Evolutionary conservation across 2,797 vertebrate genomes (phyloP).

Genomic region (Sphaeramia orbicularis): DNA sequence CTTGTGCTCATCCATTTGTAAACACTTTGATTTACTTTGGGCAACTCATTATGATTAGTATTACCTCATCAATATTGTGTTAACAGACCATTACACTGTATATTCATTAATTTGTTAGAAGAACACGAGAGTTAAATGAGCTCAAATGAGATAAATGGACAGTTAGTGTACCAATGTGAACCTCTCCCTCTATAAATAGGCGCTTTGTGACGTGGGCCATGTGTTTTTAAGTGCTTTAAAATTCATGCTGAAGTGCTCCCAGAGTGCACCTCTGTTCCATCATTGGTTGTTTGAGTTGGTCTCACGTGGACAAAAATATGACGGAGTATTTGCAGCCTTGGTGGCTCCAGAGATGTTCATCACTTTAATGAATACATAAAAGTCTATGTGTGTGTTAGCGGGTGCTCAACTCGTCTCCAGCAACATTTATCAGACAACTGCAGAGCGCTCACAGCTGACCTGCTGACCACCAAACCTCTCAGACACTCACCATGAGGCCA

Average conservation of each 20-base stretch:
- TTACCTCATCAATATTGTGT: constrained; percentile 59
- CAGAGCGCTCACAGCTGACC: constrained; percentile 53
- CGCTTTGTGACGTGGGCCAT: constrained; percentile 33
- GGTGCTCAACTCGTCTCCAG: constrained; percentile 29
- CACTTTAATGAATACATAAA: constrained; percentile 6
- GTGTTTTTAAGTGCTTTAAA: constrained; percentile 30
- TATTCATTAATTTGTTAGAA: constrained; percentile 61
- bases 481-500: constrained; percentile 30
- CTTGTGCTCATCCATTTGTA: constrained; percentile 37
- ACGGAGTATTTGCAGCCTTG: not conserved
- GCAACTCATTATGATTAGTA: constrained; percentile 54
- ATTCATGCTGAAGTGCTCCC: constrained; percentile 28
- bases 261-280: constrained; percentile 12
- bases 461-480: constrained; percentile 44
- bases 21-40: constrained; percentile 61
- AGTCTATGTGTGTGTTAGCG: constrained; percentile 9
- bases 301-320: constrained; percentile 11
- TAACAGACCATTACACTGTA: constrained; percentile 66
- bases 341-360: constrained; percentile 4
- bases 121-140: constrained; percentile 53
- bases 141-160: constrained; percentile 65
- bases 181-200: constrained; percentile 46
- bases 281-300: constrained; percentile 1
- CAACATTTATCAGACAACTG: constrained; percentile 37
- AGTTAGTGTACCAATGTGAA: constrained; percentile 21